A percentile compares a stretch with the other conserved stretches of the same genome.
Evolutionary conservation across 2,113 vertebrate genomes (phyloP).

Genomic region (Triplophysa siluroides): DNA sequence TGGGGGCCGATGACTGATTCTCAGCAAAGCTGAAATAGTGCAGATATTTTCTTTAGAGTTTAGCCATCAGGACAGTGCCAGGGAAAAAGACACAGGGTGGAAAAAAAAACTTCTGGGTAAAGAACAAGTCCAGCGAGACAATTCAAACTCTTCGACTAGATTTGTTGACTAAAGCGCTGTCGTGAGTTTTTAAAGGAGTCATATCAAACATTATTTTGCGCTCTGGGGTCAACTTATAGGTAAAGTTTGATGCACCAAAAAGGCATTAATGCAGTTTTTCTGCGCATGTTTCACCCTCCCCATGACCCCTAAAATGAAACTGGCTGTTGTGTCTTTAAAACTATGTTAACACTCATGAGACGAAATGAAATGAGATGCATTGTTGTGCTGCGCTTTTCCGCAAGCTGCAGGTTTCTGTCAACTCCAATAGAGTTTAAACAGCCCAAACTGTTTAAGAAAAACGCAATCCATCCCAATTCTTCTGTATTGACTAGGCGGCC

Average conservation of each 20-base stretch:
- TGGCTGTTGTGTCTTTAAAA: too few species aligned
- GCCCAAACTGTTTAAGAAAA: too few species aligned
- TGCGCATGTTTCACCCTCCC: too few species aligned
- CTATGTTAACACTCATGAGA: too few species aligned
- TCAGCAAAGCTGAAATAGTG: constrained; percentile 66
- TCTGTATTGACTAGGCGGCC: neutral
- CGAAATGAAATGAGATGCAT: too few species aligned
- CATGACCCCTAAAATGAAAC: too few species aligned
- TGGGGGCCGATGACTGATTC: constrained; percentile 68
- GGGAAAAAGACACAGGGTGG: constrained; percentile 55
- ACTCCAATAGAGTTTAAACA: too few species aligned
- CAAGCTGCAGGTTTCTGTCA: too few species aligned
- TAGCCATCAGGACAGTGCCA: constrained; percentile 61
- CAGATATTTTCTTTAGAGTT: constrained; percentile 72
- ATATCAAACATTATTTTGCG: neutral
- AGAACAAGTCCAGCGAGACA: constrained; percentile 38
- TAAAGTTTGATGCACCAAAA: neutral
- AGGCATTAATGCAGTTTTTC: too few species aligned
- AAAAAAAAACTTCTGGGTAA: constrained; percentile 51
- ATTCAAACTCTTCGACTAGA: constrained; percentile 33
- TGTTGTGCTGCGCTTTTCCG: too few species aligned
- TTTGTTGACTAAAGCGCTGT: constrained; percentile 17
- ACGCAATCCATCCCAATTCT: neutral
- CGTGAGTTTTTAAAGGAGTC: neutral
- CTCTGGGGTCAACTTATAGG: neutral